phyloP scores from a whole-genome alignment of 2,113 vertebrate genomes.

The Oncorhynchus masou region DNA sequence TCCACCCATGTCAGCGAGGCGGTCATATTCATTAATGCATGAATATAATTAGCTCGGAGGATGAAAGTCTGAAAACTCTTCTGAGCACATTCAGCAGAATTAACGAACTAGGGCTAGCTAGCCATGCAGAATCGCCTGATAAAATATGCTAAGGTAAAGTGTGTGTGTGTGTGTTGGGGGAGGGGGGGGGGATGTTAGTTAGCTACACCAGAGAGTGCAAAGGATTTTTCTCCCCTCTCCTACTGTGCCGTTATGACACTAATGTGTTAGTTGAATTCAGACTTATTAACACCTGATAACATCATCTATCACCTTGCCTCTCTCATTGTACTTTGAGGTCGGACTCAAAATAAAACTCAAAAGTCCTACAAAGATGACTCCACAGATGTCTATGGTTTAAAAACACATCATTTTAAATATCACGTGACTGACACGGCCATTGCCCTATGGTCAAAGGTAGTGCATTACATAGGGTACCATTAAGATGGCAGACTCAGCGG shows the following conservation, averaged over 20 bases:
- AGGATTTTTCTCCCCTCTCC: not conserved
- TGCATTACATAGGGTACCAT: no score
- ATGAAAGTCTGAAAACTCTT: constrained; percentile 1
- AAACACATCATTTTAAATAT: no score
- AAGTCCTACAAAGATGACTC: no score
- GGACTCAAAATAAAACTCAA: no score
- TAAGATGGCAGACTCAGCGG: not conserved
- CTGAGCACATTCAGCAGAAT: constrained; percentile 21
- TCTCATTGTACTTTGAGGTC: no score
- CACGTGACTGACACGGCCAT: no score
- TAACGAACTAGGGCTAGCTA: not conserved
- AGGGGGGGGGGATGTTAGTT: not conserved
- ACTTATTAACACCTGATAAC: no score
- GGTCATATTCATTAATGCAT: constrained; percentile 34
- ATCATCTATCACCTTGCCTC: no score
- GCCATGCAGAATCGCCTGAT: constrained; percentile 13
- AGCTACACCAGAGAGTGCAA: not conserved
- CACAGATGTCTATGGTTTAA: no score
- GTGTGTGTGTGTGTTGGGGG: not conserved
- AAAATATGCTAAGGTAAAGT: not conserved
- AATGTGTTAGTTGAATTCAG: no score
- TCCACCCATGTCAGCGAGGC: constrained; percentile 16
- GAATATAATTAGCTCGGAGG: constrained; percentile 49
- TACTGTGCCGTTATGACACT: not conserved
- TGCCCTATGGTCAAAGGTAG: no score